phyloP scores from a whole-genome alignment of 2,888 invertebrate species.

The Salticus scenicus region DNA sequence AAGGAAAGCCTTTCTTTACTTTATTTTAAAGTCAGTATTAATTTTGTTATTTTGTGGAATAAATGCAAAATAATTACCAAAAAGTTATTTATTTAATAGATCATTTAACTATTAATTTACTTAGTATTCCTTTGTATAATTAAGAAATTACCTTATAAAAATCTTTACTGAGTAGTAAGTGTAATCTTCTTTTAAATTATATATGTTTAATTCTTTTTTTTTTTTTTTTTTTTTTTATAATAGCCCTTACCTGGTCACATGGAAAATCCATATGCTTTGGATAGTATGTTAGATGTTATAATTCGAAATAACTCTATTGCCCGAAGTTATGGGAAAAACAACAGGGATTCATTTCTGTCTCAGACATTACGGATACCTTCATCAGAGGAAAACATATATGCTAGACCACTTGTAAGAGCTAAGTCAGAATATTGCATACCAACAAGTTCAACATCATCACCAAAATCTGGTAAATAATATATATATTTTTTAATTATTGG shows the following conservation, averaged over 20 bases:
- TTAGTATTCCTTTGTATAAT: too few relatives aligned
- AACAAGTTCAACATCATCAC: slow-evolving; percentile 34
- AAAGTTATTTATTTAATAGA: too few relatives aligned
- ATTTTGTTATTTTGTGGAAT: too few relatives aligned
- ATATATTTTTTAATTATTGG: too few relatives aligned
- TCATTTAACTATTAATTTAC: too few relatives aligned
- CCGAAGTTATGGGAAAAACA: slow-evolving; percentile 55
- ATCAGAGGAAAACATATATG: slow-evolving; percentile 55
- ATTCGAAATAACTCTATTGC: slow-evolving; percentile 59
- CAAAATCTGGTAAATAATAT: slow-evolving; percentile 57
- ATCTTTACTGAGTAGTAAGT: too few relatives aligned
- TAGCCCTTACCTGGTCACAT: slow-evolving; percentile 33
- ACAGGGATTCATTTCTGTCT: slow-evolving; percentile 40
- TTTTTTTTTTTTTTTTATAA: not conserved
- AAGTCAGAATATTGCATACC: slow-evolving; percentile 64
- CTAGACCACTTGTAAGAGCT: slow-evolving; percentile 56
- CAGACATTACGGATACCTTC: slow-evolving; percentile 35
- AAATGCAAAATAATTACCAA: too few relatives aligned
- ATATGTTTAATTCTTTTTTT: too few relatives aligned
- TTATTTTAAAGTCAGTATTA: too few relatives aligned
- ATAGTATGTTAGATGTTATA: slow-evolving; percentile 56
- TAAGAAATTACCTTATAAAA: too few relatives aligned
- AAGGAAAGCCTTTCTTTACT: too few relatives aligned
- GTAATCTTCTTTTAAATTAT: too few relatives aligned
- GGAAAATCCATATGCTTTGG: slow-evolving; percentile 48